phyloP scores from a whole-genome alignment of 2,113 vertebrate species.

The Pachycephala philippinensis region DNA sequence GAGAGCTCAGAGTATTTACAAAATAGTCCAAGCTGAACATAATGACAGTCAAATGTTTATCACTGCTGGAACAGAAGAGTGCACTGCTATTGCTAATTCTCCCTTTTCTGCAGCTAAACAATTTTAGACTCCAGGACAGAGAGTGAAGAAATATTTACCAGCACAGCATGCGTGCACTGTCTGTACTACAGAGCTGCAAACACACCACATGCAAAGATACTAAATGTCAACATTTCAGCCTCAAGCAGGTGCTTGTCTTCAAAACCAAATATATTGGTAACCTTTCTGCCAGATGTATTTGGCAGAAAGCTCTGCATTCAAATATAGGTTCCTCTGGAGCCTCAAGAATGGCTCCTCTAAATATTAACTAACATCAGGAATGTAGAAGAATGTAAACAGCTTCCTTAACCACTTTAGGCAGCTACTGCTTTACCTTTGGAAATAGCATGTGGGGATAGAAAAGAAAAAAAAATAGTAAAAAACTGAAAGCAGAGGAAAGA shows the following conservation, averaged over 20 bases:
- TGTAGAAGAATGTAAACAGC: not conserved
- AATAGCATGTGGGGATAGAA: not conserved
- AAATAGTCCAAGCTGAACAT: constrained; percentile 6
- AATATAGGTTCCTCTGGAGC: not conserved
- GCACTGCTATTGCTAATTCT: not conserved
- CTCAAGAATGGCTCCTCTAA: not conserved
- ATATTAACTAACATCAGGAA: not conserved
- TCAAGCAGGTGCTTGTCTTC: not conserved
- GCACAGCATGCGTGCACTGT: not conserved
- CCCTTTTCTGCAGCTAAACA: not conserved
- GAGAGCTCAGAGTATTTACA: not conserved
- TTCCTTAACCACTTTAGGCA: not conserved
- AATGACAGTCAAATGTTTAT: constrained; percentile 28
- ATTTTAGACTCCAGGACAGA: not conserved
- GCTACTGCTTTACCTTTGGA: not conserved
- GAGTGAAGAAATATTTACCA: constrained; percentile 1
- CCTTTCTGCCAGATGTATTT: not conserved
- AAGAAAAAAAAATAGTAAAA: not conserved
- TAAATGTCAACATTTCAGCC: not conserved
- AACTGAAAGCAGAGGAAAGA: not conserved
- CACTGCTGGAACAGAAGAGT: not conserved
- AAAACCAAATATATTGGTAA: not conserved
- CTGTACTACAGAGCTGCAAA: not conserved
- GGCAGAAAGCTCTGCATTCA: not conserved
- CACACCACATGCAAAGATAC: not conserved